Evolutionary conservation across 1,140 invertebrate species (phyloP), one percentile per base, ranked within the genome.

Genomic region (Diachasma alloeum): DNA sequence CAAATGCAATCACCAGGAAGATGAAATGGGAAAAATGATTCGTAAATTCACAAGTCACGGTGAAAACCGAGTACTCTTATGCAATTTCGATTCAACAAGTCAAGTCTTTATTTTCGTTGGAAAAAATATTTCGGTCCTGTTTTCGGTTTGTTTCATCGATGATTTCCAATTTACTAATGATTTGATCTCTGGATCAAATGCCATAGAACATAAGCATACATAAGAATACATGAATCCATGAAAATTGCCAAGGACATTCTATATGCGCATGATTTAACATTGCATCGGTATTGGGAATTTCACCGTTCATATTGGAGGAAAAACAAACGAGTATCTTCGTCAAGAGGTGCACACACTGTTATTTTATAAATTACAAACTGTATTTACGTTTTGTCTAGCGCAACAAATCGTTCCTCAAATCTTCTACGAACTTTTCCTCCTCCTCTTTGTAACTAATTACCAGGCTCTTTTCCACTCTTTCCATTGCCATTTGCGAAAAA

Each of bases 361-460:
- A 93, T 81, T 63, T 91, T 86, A 36, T 90, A 91, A n/a, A 92
- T 78, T 0, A 92, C 91, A 66, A 88, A 8, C 91, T 87, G 26
- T 88, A 84, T 71, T 87, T 90, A 88, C 90, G 91, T 56, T 56
- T 8, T 22, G n/a, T 56, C 19, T 56, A 56, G 48, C 48, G 48
- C 48, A 56, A 56, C 15, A 56, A 56, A 56, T 19, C 6, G n/a
- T 56, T 19, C 10, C 48, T 56, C 1, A 22, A 56, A 56, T 19
- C 5, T 1, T 56, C 48, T 56, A 56, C 17, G 15, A 56, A 56
- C n/a, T 19, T 56, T 15, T 42, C 10, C 13, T 42, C 39, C 13
- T 11, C 10, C 13, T n/a, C n/a, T n/a, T n/a, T n/a, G n/a, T n/a
- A 42, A 4, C 3, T 42, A 42, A 4, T 6, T 6, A 31, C 10